Conservation (phyloP, 2,113 vertebrate genomes). For the Trichomycterus rosablanca region DNA sequence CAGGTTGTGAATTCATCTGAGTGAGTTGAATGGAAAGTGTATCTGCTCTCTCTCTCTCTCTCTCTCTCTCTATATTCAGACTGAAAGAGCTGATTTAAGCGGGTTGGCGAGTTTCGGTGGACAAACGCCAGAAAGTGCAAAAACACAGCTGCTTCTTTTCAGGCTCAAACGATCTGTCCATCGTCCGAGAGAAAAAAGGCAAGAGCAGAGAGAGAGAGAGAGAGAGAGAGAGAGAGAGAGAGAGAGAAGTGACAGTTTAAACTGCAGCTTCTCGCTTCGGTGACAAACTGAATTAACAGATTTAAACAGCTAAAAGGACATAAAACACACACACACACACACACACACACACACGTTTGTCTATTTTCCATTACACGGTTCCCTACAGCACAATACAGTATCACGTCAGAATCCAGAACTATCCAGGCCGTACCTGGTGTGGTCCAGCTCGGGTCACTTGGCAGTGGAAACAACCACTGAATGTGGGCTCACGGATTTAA, state of each 20-base stretch:
- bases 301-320: slow-evolving; percentile 13
- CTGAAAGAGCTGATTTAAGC: background rate
- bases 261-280: slow-evolving; percentile 35
- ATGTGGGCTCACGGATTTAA: too few relatives aligned
- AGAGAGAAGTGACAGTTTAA: slow-evolving; percentile 9
- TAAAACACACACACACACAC: background rate
- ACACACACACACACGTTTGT: slow-evolving; percentile 8
- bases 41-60: too few relatives aligned
- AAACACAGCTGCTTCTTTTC: slow-evolving; percentile 51
- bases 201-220: slow-evolving; percentile 12
- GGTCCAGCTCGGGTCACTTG: too few relatives aligned
- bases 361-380: too few relatives aligned
- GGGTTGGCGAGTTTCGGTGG: slow-evolving; percentile 2
- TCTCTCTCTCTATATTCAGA: slow-evolving; percentile 11
- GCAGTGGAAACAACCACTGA: too few relatives aligned
- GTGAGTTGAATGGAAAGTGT: too few relatives aligned
- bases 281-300: slow-evolving; percentile 11
- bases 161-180: slow-evolving; percentile 30
- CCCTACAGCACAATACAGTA: too few relatives aligned
- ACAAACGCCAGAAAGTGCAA: slow-evolving; percentile 39
- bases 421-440: too few relatives aligned
- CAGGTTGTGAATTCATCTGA: too few relatives aligned
- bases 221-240: background rate
- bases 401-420: too few relatives aligned
- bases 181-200: slow-evolving; percentile 13